Conservation (phyloP, 2,888 invertebrate genomes). For the Horisme vitalbata region DNA sequence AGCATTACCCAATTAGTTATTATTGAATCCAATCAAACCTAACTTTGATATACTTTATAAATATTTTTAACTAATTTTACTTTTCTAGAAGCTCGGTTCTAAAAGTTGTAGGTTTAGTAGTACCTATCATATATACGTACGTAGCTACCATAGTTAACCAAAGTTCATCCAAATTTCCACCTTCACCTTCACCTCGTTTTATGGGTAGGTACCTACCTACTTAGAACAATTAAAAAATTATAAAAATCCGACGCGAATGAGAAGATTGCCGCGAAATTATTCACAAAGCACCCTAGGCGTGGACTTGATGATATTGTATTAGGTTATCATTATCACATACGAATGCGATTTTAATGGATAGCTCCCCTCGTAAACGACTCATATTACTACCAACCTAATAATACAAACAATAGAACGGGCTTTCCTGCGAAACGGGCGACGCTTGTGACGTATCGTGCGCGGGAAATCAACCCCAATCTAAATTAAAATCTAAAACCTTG, state of each 20-base stretch:
- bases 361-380: conserved; percentile 50
- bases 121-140: too few relatives aligned
- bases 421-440: conserved; percentile 44
- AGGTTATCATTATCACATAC: conserved; percentile 84
- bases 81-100: too few relatives aligned
- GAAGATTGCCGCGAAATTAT: conserved; percentile 82
- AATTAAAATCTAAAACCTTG: conserved; percentile 85
- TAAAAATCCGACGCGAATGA: conserved; percentile 72
- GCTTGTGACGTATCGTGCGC: conserved; percentile 58
- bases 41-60: too few relatives aligned
- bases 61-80: too few relatives aligned
- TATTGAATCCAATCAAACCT: too few relatives aligned
- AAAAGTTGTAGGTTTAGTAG: too few relatives aligned
- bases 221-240: conserved; percentile 60
- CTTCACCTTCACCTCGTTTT: too few relatives aligned
- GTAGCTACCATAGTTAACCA: too few relatives aligned
- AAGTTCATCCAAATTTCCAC: conserved; percentile 7
- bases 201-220: neutral
- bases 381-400: conserved; percentile 39
- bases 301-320: conserved; percentile 83
- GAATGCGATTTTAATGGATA: conserved; percentile 83
- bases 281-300: conserved; percentile 74
- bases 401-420: conserved; percentile 45
- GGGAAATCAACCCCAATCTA: conserved; percentile 76
- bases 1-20: neutral